Conservation (phyloP, 2,113 vertebrate genomes). For the Ariopsis seemanni region DNA sequence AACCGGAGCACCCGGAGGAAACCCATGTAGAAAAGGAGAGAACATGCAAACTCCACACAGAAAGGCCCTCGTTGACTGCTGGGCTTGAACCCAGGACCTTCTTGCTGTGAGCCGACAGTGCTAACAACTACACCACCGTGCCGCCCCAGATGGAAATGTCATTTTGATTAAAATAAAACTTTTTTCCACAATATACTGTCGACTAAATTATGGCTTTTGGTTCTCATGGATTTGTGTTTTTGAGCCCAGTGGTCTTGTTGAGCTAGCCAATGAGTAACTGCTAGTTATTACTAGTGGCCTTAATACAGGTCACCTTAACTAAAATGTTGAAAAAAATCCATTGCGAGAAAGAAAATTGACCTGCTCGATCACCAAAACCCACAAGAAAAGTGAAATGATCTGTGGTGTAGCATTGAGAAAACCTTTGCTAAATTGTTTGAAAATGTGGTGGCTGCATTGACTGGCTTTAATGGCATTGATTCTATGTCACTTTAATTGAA, state of each 20-base stretch:
- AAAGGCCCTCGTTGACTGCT: too few relatives aligned
- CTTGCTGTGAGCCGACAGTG: too few relatives aligned
- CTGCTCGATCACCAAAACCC: conserved; percentile 1
- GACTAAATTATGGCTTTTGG: conserved; percentile 1
- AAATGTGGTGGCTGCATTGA: conserved; percentile 13
- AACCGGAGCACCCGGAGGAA: too few relatives aligned
- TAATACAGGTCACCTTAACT: conserved; percentile 45
- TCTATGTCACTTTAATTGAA: conserved; percentile 41
- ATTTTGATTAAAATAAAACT: background rate
- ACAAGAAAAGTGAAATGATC: conserved; percentile 7
- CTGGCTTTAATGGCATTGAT: conserved; percentile 34
- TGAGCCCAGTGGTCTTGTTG: conserved; percentile 8
- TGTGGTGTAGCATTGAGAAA: background rate
- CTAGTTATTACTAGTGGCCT: conserved; percentile 20
- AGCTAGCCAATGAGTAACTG: conserved; percentile 27
- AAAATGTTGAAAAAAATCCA: conserved; percentile 34
- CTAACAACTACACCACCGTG: too few relatives aligned
- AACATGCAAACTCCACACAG: too few relatives aligned
- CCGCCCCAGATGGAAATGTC: background rate
- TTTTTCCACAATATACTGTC: background rate
- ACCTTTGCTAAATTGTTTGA: background rate
- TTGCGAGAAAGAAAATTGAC: background rate
- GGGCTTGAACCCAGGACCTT: too few relatives aligned
- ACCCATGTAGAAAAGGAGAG: too few relatives aligned
- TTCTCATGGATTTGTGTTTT: conserved; percentile 15